Evolutionary conservation across 2,888 invertebrate species (phyloP), one percentile per base, ranked within the genome.

Genomic region (Plusia festucae): DNA sequence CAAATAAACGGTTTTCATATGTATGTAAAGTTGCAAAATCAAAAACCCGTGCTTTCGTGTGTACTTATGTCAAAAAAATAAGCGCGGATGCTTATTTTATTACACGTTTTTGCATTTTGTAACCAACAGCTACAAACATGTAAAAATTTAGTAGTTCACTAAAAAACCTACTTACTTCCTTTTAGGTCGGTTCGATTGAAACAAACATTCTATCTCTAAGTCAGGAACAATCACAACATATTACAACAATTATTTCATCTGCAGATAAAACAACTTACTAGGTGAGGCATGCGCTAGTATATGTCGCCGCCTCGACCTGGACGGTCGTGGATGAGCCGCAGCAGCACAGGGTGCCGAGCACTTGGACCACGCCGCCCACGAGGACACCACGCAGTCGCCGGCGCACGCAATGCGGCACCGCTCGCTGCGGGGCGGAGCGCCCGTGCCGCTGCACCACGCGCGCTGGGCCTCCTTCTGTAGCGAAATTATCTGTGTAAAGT

Each of bases 301-400:
- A 54, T 93, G 91, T 8, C 94, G 66, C 0, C 81, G 70, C 5
- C 94, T 81, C 0, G 85, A 88, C 18, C 89, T 82, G 0, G 83
- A 82, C 20, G 91, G 94, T 2, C 88, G 85, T 1, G 90, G 87
- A 44, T 87, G 89, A 0, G 86, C 78, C 5, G 89, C 86, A 0
- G 92, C 88, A 6, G 91, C 90, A 72, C 95, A 95, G 7, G 91
- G 57, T 2, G 91, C 91, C 0, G 92, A 87, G 85, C 96, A 96
- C 0, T 91, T 87, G 0, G 92, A 86, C 97, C 97, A 97, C 0
- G 92, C 82, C 0, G 93, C 95, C 97, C 97, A 97, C 0, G 96
- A 91, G 0, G 96, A 96, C 57, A 96, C 95, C 30, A 96, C 96
- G 85, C 97, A 97, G 91, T 97, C 97, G n/a, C 96, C 95, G 0